Conservation (phyloP, 2,888 invertebrate species). For the Antitype chi region DNA sequence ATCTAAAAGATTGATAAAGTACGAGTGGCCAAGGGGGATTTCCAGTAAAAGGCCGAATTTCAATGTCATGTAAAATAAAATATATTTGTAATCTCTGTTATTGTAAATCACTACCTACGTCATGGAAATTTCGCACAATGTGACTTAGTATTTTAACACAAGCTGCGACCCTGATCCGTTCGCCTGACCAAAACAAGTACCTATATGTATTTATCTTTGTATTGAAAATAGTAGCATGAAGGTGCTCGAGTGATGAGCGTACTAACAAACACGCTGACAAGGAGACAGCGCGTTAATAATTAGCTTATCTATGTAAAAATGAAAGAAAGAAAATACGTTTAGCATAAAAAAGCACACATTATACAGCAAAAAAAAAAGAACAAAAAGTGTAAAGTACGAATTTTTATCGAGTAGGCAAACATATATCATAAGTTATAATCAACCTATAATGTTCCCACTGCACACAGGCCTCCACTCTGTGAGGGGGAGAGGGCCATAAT, state of each 20-base stretch:
- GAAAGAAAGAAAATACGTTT: too few relatives aligned
- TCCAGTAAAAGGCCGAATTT: neutral
- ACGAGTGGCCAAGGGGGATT: neutral
- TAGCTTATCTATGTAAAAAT: too few relatives aligned
- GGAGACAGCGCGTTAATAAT: neutral
- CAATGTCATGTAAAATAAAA: neutral
- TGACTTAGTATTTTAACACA: neutral
- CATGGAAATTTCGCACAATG: neutral
- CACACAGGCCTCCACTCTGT: too few relatives aligned
- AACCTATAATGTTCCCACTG: too few relatives aligned
- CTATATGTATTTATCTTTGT: neutral
- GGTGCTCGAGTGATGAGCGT: neutral
- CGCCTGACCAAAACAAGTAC: neutral
- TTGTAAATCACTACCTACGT: neutral
- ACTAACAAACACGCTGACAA: neutral
- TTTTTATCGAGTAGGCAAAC: too few relatives aligned
- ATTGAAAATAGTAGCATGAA: neutral
- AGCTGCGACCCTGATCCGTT: neutral
- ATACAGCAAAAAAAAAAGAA: too few relatives aligned
- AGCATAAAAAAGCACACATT: too few relatives aligned
- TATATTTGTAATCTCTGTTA: neutral
- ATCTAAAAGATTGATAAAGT: neutral
- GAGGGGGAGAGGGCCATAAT: too few relatives aligned
- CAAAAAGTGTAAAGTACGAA: too few relatives aligned
- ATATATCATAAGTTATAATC: too few relatives aligned